A percentile compares a stretch with the other conserved stretches of the same genome.
Conservation (phyloP, 2,888 invertebrate species). For the Acleris holmiana region DNA sequence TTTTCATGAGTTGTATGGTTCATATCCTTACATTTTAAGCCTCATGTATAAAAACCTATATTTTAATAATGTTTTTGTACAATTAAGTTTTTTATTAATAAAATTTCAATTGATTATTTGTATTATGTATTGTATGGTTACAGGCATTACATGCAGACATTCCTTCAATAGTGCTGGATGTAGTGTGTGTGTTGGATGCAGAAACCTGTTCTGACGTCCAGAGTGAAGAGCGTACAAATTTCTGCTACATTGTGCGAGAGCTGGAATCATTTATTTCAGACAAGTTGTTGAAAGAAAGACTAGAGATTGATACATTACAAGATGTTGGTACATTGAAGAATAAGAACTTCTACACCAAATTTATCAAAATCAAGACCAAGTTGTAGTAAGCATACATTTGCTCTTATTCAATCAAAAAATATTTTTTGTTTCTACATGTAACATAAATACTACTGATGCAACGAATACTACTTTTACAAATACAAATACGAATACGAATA, state of each 20-base stretch:
- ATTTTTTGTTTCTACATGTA: background rate
- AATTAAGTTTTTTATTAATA: too few relatives aligned
- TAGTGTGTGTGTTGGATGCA: constrained; percentile 92
- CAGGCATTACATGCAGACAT: constrained; percentile 91
- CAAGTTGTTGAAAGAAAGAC: constrained; percentile 93
- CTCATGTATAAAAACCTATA: too few relatives aligned
- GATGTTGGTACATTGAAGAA: constrained; percentile 96
- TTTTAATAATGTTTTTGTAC: too few relatives aligned
- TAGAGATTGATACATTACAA: constrained; percentile 97
- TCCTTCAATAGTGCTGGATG: constrained; percentile 93
- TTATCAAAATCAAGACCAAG: constrained; percentile 99
- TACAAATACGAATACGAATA: too few relatives aligned
- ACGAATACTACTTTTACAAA: too few relatives aligned
- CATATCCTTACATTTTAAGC: too few relatives aligned
- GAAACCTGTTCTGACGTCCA: constrained; percentile 89
- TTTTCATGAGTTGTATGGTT: too few relatives aligned
- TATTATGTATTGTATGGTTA: too few relatives aligned
- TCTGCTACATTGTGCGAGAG: constrained; percentile 91
- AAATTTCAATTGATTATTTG: too few relatives aligned
- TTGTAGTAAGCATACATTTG: constrained; percentile 91
- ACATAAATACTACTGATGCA: too few relatives aligned
- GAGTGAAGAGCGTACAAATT: constrained; percentile 89
- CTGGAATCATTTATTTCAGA: constrained; percentile 93
- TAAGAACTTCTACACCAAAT: constrained; percentile 95
- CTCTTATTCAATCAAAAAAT: background rate